Base-by-base conservation (phyloP, 2,888 invertebrate genomes). In the Lasioglossum figueresi region DNA sequence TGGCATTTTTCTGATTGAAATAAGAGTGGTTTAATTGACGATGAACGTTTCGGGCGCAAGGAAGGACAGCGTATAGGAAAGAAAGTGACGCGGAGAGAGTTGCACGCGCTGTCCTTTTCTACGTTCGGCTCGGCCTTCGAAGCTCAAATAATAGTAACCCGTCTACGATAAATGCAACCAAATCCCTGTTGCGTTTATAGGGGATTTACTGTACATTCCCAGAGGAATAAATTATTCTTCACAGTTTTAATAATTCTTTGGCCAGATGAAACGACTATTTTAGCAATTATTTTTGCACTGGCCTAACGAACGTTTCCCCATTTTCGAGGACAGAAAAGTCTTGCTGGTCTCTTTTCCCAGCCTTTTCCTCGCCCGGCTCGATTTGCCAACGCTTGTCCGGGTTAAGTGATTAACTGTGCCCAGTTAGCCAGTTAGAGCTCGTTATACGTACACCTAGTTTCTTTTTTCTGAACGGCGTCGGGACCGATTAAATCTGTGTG, bases 401-500 rank as follows among this genome's bases (percentile, higher is more conserved):
- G 40, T 2, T 12, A 66, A 40, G 45, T 87, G 88, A 88, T 89
- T 90, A 89, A 89, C 74, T 68, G 82, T 45, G 75, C 68, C 82
- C 66, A 82, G 78, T 48, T 80, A 77, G 72, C 66, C 66, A 79
- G 48, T 52, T 52, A 52, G 52, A 59, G 79, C 79, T 86, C 79
- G 86, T 81, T 84, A 79, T 48, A 81, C 72, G 74, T 80, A 70
- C 66, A 77, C 52, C n/a, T 52, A 31, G 19, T 14, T 40, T 52
- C 74, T 23, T 77, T 73, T 85, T 83, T 80, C 34, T 48, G 12
- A 2, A 19, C 75, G 75, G 75, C 80, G 82, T 73, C 79, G 80
- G 59, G 76, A 45, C 73, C 40, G 87, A 89, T 89, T 89, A 88
- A 88, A 89, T 89, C 81, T 79, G 74, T 75, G 82, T 75, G 81